Evolutionary conservation across 2,113 vertebrate species (phyloP).

Genomic region (Platycercus adscitus): DNA sequence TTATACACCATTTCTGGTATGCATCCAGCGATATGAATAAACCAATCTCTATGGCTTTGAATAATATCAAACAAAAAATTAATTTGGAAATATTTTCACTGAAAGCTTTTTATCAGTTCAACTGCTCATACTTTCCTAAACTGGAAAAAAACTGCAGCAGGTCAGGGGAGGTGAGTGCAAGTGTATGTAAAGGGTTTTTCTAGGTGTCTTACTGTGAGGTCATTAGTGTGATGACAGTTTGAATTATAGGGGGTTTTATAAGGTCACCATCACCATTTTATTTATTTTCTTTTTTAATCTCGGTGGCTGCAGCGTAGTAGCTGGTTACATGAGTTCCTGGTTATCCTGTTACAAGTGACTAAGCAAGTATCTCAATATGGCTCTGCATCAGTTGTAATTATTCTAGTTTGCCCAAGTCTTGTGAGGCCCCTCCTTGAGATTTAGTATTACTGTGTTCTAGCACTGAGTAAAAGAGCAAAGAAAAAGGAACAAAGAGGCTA

Average conservation of each 20-base stretch:
- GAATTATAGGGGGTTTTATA: not conserved
- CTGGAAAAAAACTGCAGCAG: not conserved
- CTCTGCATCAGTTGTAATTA: not conserved
- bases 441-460: not conserved
- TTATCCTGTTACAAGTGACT: not conserved
- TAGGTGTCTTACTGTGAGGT: not conserved
- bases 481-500: not conserved
- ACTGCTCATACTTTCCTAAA: not conserved
- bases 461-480: not conserved
- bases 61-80: not conserved
- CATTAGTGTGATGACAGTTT: not conserved
- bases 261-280: not conserved
- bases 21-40: not conserved
- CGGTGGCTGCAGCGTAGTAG: not conserved
- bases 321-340: not conserved
- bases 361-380: not conserved
- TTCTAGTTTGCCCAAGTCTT: not conserved
- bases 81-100: not conserved
- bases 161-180: not conserved
- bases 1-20: not conserved
- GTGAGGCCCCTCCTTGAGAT: not conserved
- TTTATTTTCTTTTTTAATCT: not conserved
- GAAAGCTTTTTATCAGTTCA: not conserved
- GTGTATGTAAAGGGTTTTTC: not conserved
- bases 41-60: not conserved